Conservation (phyloP, 2,113 vertebrate genomes). For the Atherinomorus stipes region DNA sequence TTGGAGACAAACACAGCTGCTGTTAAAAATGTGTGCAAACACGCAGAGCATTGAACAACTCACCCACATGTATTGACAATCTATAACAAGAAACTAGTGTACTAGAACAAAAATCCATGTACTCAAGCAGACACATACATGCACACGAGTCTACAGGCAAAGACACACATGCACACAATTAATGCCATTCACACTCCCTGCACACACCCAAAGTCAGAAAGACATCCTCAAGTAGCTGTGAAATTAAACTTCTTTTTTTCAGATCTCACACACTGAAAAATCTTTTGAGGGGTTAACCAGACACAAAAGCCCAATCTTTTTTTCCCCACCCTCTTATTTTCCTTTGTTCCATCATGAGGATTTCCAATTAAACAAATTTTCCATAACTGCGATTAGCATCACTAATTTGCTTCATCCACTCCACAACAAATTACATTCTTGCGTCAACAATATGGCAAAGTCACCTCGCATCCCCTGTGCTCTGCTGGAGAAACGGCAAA, state of each 20-base stretch:
- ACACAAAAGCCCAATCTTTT: constrained; percentile 51
- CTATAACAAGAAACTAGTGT: constrained; percentile 42
- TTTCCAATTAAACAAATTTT: constrained; percentile 78
- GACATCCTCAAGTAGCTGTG: constrained; percentile 75
- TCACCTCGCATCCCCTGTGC: constrained; percentile 23
- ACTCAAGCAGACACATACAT: constrained; percentile 23
- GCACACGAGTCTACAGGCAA: constrained; percentile 1
- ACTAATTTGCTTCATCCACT: constrained; percentile 67
- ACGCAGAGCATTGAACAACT: constrained; percentile 15
- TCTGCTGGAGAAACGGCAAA: constrained; percentile 20
- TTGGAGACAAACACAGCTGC: constrained; percentile 76
- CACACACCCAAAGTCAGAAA: constrained; percentile 51
- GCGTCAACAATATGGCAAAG: constrained; percentile 52
- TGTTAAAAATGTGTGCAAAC: constrained; percentile 51
- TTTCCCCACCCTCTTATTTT: not conserved
- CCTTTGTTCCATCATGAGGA: constrained; percentile 28
- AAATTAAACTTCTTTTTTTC: constrained; percentile 75
- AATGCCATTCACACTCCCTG: constrained; percentile 33
- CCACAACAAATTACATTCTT: constrained; percentile 56
- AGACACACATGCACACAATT: constrained; percentile 11
- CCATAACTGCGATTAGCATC: constrained; percentile 68
- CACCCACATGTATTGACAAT: constrained; percentile 51
- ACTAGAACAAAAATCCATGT: not conserved
- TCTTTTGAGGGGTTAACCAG: constrained; percentile 65
- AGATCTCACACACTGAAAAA: constrained; percentile 63